phyloP scores from a whole-genome alignment of 2,888 invertebrate genomes.

The Protodeltote pygarga region DNA sequence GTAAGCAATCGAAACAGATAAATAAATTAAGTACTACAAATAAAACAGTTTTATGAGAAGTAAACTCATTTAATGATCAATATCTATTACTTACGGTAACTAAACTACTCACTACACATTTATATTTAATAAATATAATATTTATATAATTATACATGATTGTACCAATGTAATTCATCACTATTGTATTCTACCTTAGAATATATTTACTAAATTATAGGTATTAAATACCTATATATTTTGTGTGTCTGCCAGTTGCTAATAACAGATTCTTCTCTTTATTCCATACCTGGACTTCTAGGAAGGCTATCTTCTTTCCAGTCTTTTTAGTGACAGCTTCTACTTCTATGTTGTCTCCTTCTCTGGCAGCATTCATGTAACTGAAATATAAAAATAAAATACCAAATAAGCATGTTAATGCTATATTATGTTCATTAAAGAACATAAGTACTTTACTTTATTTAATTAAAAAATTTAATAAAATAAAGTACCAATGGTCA shows the following conservation, averaged over 20 bases:
- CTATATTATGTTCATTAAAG: too few relatives aligned
- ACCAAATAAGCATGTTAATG: not conserved
- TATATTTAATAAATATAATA: too few relatives aligned
- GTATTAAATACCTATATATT: conserved; percentile 81
- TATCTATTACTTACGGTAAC: too few relatives aligned
- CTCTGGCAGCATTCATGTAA: conserved; percentile 91
- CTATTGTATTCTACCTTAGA: not conserved
- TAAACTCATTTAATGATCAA: too few relatives aligned
- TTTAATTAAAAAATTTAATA: too few relatives aligned
- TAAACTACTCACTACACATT: too few relatives aligned
- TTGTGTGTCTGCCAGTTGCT: conserved; percentile 95
- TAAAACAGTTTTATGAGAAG: too few relatives aligned
- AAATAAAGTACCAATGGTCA: too few relatives aligned
- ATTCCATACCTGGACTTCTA: conserved; percentile 92
- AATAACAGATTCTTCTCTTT: conserved; percentile 91
- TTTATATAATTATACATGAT: too few relatives aligned
- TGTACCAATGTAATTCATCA: conserved; percentile 10
- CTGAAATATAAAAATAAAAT: conserved; percentile 81
- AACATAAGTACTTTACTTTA: too few relatives aligned
- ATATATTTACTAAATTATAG: not conserved
- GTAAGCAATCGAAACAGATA: too few relatives aligned
- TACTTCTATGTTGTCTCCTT: conserved; percentile 93
- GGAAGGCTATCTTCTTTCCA: conserved; percentile 93
- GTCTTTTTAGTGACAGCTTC: conserved; percentile 92
- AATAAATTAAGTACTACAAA: too few relatives aligned